Conservation (phyloP, 2,888 invertebrate species). For the Dynastes tityus region DNA sequence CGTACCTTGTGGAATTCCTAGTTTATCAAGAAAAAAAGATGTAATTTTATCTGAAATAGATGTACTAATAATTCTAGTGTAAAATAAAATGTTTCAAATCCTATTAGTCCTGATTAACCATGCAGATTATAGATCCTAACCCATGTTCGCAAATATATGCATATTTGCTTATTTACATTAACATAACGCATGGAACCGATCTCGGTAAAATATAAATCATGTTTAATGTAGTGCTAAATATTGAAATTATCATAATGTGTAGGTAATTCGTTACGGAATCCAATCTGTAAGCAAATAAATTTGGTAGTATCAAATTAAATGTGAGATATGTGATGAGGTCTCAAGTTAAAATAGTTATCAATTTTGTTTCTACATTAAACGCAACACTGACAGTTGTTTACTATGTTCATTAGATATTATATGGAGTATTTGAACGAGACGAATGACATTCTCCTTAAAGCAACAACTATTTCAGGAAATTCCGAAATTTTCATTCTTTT, state of each 20-base stretch:
- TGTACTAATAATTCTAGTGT: neutral
- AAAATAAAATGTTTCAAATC: neutral
- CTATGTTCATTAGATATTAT: too few relatives aligned
- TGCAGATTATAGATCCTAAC: neutral
- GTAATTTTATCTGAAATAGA: too few relatives aligned
- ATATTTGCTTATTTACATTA: neutral
- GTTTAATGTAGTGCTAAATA: conserved; percentile 1
- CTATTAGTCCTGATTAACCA: conserved; percentile 1
- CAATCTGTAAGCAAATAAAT: conserved; percentile 1
- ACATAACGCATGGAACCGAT: neutral
- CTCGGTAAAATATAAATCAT: neutral
- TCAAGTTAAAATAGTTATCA: too few relatives aligned
- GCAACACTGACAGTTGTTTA: too few relatives aligned
- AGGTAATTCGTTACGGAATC: neutral
- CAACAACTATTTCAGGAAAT: too few relatives aligned
- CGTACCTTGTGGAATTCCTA: too few relatives aligned
- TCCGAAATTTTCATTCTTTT: too few relatives aligned
- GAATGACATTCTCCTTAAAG: too few relatives aligned
- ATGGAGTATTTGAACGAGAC: too few relatives aligned
- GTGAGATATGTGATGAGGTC: too few relatives aligned
- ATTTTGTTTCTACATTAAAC: too few relatives aligned
- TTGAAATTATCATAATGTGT: neutral
- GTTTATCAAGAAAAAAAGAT: too few relatives aligned
- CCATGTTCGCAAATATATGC: neutral
- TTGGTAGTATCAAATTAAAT: neutral